Conservation (phyloP, 2,113 vertebrate species). For the Trogon melanurus region DNA sequence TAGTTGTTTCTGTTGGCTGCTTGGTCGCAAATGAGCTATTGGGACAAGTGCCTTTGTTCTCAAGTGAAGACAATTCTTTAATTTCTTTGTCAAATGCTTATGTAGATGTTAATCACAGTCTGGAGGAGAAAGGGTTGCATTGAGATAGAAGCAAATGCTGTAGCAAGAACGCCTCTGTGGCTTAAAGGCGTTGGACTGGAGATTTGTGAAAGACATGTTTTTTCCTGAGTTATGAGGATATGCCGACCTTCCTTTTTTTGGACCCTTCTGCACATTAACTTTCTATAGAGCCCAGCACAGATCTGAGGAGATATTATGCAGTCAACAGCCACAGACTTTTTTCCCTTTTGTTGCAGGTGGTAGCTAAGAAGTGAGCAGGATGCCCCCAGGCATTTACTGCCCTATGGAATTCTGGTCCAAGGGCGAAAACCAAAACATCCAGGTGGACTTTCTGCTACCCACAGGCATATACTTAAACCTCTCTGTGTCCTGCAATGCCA, state of each 20-base stretch:
- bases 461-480: constrained; percentile 95
- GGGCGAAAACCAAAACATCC: constrained; percentile 85
- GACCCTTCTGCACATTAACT: not conserved
- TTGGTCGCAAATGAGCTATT: not conserved
- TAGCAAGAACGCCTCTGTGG: not conserved
- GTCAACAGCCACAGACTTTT: not conserved
- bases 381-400: constrained; percentile 95
- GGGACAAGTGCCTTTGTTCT: not conserved
- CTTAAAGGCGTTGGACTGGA: not conserved
- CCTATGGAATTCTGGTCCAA: constrained; percentile 92
- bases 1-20: not conserved
- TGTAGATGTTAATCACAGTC: not conserved
- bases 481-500: constrained; percentile 87
- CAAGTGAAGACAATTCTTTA: not conserved
- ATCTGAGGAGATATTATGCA: not conserved
- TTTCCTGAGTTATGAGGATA: not conserved
- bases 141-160: not conserved
- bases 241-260: not conserved
- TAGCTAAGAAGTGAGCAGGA: constrained; percentile 84
- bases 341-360: constrained; percentile 71
- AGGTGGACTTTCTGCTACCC: constrained; percentile 93
- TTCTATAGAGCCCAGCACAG: not conserved
- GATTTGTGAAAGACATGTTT: not conserved
- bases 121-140: not conserved
- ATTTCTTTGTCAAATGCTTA: not conserved